phyloP scores from a whole-genome alignment of 2,797 vertebrate species.

The Characodon lateralis region DNA sequence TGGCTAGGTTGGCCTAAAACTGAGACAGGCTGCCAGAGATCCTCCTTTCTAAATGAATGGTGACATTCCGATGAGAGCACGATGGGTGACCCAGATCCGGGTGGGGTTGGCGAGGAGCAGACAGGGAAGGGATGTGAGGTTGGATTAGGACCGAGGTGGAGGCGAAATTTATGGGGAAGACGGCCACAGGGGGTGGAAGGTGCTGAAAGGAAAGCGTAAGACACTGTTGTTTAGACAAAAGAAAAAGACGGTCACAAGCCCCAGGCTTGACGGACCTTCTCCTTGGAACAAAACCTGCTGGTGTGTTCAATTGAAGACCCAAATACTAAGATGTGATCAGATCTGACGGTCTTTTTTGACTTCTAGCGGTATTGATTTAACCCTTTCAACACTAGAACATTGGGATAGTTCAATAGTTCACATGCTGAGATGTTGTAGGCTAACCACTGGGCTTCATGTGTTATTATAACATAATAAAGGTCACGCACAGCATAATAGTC shows the following conservation, averaged over 20 bases:
- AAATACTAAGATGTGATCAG: slow-evolving; percentile 18
- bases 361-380: slow-evolving; percentile 39
- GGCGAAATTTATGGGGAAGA: slow-evolving; percentile 11
- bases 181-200: slow-evolving; percentile 20
- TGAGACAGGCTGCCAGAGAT: slow-evolving; percentile 61
- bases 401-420: neutral
- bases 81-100: slow-evolving; percentile 74
- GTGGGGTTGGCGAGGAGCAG: slow-evolving; percentile 22
- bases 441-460: neutral
- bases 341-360: slow-evolving; percentile 36
- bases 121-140: slow-evolving; percentile 34
- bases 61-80: slow-evolving; percentile 71
- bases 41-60: slow-evolving; percentile 69
- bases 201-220: neutral
- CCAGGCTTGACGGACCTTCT: slow-evolving; percentile 29
- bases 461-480: neutral
- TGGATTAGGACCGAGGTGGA: slow-evolving; percentile 54
- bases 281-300: slow-evolving; percentile 10
- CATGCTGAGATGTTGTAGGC: neutral
- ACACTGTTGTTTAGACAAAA: neutral
- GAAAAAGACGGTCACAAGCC: neutral
- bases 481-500: neutral
- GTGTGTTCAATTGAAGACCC: slow-evolving; percentile 11
- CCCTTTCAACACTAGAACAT: slow-evolving; percentile 23
- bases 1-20: slow-evolving; percentile 63